These are phyloP conservation scores for Tenualosa ilisha DNA, from an alignment of 2,797 vertebrate species.

Conservation along the genomic window DNA sequence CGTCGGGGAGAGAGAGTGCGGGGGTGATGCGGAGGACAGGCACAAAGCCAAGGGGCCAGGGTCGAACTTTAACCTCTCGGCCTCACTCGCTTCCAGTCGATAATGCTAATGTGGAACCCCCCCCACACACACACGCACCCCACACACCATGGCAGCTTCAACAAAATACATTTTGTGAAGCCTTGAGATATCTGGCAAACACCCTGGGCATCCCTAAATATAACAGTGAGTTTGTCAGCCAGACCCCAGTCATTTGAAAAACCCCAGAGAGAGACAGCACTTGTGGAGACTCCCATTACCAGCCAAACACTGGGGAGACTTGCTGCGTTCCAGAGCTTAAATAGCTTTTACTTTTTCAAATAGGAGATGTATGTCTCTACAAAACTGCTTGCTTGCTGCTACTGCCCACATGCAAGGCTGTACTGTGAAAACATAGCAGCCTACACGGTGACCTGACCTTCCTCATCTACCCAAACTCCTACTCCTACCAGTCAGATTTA, in stretches of 20 bases:
- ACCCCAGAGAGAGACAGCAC: background rate
- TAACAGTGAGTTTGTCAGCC: background rate
- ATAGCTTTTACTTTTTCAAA: background rate
- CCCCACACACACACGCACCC: background rate
- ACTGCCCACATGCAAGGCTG: background rate
- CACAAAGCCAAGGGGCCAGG: background rate
- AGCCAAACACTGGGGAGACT: background rate
- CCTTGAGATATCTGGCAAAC: background rate
- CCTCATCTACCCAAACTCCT: background rate
- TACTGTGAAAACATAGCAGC: background rate
- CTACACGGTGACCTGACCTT: slow-evolving; percentile 3
- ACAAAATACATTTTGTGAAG: background rate
- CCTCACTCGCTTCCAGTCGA: background rate
- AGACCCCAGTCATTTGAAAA: background rate
- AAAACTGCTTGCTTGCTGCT: background rate
- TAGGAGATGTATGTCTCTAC: background rate
- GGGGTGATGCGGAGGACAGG: background rate
- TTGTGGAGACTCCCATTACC: background rate
- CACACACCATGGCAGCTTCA: background rate
- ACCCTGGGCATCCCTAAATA: background rate
- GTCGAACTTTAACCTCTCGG: background rate
- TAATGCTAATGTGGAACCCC: background rate
- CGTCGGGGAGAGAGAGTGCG: background rate
- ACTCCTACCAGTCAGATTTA: background rate
- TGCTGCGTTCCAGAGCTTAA: background rate